These are phyloP conservation scores for Thymelicus sylvestris DNA, from an alignment of 2,888 invertebrate genomes.

Conservation along the genomic window DNA sequence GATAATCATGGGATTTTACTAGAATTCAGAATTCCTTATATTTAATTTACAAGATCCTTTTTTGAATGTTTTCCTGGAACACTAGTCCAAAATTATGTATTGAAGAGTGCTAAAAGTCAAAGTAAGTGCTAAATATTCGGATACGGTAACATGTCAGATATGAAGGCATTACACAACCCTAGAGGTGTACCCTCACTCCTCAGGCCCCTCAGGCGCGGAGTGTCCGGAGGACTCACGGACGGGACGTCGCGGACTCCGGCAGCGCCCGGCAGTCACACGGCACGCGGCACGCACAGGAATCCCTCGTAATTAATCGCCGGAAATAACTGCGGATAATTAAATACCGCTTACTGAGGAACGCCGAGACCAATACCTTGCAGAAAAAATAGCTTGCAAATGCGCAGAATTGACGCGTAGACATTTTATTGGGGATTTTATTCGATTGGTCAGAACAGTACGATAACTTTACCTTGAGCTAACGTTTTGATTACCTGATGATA, in stretches of 20 bases:
- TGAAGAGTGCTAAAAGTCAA: no score
- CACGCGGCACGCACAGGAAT: constrained; percentile 21
- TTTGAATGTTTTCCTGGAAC: no score
- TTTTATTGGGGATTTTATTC: no score
- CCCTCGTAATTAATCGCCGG: constrained; percentile 33
- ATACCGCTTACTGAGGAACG: constrained; percentile 31
- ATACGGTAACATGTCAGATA: neutral
- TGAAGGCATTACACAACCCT: neutral
- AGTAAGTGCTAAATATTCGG: neutral
- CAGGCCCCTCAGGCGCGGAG: neutral
- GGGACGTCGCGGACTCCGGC: constrained; percentile 12
- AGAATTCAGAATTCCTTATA: no score
- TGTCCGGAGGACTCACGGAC: constrained; percentile 14
- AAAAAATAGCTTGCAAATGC: neutral
- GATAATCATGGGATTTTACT: no score
- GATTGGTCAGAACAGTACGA: no score
- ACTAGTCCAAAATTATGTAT: no score
- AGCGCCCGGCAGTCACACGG: neutral
- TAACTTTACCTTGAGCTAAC: no score
- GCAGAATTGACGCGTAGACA: no score
- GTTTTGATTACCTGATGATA: no score
- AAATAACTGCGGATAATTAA: constrained; percentile 35
- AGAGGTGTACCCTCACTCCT: neutral
- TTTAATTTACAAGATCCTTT: no score
- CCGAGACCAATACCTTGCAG: constrained; percentile 6